Conservation (phyloP, 2,888 invertebrate species). For the Willowsia nigromaculata region DNA sequence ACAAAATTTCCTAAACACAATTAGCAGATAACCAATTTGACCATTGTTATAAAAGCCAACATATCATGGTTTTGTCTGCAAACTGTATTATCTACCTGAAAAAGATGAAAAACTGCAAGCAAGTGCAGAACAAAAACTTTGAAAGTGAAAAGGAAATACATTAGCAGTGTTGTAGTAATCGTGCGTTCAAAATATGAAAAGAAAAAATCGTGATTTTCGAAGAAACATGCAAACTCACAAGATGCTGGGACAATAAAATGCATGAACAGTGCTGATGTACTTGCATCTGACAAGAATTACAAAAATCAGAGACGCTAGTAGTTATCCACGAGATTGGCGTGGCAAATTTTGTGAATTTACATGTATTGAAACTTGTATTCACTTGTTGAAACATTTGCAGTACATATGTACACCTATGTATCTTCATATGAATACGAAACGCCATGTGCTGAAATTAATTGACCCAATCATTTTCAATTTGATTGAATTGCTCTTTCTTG, state of each 20-base stretch:
- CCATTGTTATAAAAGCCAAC: constrained; percentile 8
- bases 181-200: constrained; percentile 30
- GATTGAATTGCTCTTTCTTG: no score
- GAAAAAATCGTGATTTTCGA: constrained; percentile 53
- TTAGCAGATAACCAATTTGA: constrained; percentile 52
- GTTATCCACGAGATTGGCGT: background rate
- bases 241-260: background rate
- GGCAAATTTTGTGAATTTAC: background rate
- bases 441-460: no score
- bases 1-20: constrained; percentile 47
- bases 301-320: background rate
- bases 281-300: background rate
- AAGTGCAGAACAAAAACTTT: constrained; percentile 21
- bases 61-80: background rate
- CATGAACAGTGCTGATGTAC: background rate
- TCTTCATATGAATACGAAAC: no score
- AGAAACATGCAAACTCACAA: constrained; percentile 29
- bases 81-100: background rate
- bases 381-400: background rate
- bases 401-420: no score
- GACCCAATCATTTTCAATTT: no score
- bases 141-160: constrained; percentile 51
- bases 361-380: background rate
- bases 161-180: constrained; percentile 35
- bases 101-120: background rate